Evolutionary conservation across 2,113 vertebrate species (phyloP), one percentile per base, ranked within the genome.

Genomic region (Xiphophorus couchianus): DNA sequence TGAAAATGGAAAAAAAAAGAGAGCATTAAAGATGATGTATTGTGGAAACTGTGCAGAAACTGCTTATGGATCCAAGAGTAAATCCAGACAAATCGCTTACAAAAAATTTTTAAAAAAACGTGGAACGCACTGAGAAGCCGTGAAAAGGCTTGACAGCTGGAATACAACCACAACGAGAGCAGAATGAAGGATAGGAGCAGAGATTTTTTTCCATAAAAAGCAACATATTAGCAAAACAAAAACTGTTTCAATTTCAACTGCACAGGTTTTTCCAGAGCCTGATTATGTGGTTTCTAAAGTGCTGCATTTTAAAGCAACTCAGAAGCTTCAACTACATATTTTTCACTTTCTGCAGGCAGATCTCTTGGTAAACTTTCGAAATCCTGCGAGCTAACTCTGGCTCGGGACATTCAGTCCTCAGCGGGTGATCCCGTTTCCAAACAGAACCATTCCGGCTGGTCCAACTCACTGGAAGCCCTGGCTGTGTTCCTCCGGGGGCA

Each of bases 391-490:
- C 61, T 77, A 27, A 37, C 71, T 76, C 69, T 81, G 82, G 69
- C 42, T 33, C 48, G 42, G 60, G 33, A 62, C 22, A 11, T 22
- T 22, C 22, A 58, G 51, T 58, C 25, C 51, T 58, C 51, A n/a
- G 25, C 51, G 25, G n/a, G 8, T 58, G 22, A 58, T 58, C 7
- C 25, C 5, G 68, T 54, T 70, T 62, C 77, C 66, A 68, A 73
- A 62, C 62, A 69, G 62, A 87, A 48, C 31, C 42, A 37, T 51
- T 78, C 51, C 31, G 33, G 10, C 28, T 33, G 76, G 80, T 65
- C 78, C 61, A 37, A 94, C 96, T 94, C 88, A 98, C 97, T 89
- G 95, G 93, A 97, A 98, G 88, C 96, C 96, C 82, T 95, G 97
- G 86, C 94, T 84, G 91, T 98, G 97, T 79, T 97, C 95, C 75